A percentile compares a stretch with the other conserved stretches of the same genome.
Conservation (phyloP, 2,113 vertebrate genomes). For the Bujurquina vittata region DNA sequence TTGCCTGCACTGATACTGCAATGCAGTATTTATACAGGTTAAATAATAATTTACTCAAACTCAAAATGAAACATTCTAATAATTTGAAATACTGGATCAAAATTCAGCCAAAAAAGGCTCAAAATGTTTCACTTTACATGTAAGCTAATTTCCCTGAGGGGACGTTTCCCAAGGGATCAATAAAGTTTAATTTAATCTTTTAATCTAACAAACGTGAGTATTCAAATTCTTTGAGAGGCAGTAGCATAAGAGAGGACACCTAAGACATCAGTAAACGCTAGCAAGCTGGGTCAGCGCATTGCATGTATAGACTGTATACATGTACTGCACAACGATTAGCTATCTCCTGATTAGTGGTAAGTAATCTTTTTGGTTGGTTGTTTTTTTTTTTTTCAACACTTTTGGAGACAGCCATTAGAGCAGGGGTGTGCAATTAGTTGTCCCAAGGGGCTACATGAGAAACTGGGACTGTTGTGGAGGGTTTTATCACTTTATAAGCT, state of each 20-base stretch:
- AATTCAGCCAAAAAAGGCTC: background rate
- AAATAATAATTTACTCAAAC: background rate
- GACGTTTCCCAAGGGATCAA: too few relatives aligned
- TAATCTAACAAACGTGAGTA: background rate
- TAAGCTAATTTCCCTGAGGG: too few relatives aligned
- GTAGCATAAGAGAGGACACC: background rate
- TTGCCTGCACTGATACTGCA: background rate
- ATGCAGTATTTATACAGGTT: background rate
- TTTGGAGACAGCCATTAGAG: background rate
- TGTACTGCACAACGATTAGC: background rate
- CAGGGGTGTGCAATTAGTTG: background rate
- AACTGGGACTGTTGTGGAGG: background rate
- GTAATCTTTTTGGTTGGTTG: background rate
- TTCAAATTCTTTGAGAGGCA: background rate
- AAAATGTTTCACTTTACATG: background rate
- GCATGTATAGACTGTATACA: background rate
- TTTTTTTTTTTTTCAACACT: background rate
- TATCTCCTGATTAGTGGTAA: background rate
- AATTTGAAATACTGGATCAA: background rate
- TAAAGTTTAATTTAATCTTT: too few relatives aligned
- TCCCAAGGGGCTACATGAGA: background rate
- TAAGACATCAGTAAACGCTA: background rate
- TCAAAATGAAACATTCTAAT: background rate
- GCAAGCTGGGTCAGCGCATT: background rate
- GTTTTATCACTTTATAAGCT: background rate